Percentiles rank a stretch among this genome's conserved stretches.
These are phyloP conservation scores for Zele albiditarsus DNA, from an alignment of 2,888 invertebrate genomes.

Conservation along the genomic window DNA sequence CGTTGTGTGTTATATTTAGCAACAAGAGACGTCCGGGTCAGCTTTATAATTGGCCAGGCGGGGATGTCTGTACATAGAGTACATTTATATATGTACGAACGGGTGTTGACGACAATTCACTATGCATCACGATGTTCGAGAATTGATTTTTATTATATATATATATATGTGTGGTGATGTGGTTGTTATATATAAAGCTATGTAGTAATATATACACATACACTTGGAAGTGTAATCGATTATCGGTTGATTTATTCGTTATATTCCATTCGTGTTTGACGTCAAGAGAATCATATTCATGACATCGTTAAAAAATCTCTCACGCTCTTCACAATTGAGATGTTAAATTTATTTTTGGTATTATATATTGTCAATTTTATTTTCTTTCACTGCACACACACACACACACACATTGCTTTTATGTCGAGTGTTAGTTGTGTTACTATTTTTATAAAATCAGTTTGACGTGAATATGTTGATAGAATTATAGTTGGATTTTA, in stretches of 20 bases:
- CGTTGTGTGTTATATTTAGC: conserved; percentile 38
- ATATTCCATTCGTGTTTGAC: background rate
- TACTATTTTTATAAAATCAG: too few species aligned
- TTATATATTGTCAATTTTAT: background rate
- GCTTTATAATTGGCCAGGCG: conserved; percentile 34
- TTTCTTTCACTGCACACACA: too few species aligned
- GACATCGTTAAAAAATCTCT: background rate
- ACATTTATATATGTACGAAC: background rate
- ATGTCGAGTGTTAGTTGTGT: too few species aligned
- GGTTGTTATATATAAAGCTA: background rate
- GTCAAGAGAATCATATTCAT: conserved; percentile 2
- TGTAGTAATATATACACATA: background rate
- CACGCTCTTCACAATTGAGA: background rate
- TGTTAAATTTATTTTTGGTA: background rate
- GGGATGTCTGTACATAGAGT: background rate
- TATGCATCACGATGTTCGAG: background rate
- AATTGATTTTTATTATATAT: background rate
- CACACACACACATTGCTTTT: background rate
- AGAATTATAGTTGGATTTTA: too few species aligned
- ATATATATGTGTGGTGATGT: conserved; percentile 1
- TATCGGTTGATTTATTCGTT: background rate
- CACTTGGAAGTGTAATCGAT: background rate
- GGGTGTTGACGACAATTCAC: background rate
- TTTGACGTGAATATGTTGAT: too few species aligned
- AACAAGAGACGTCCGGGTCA: conserved; percentile 26